Evolutionary conservation across 53 echinoderm and acorn worm genomes (phyloP).

Genomic region (Zoroaster sp.): DNA sequence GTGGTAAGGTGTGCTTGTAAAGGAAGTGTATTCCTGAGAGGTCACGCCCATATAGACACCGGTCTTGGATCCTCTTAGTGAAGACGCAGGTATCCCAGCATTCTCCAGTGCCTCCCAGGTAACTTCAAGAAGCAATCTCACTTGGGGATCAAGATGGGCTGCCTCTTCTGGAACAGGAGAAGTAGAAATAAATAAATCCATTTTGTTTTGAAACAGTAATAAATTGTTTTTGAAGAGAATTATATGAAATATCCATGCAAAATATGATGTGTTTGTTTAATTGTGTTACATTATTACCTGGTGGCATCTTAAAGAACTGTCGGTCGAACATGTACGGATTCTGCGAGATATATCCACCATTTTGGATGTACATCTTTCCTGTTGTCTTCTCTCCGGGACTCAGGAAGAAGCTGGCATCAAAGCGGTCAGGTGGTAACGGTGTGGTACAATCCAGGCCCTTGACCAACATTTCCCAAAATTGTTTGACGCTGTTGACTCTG

Average conservation of each 20-base stretch:
- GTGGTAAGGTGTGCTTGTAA: conserved; percentile 38
- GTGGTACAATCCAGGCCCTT: conserved; percentile 81
- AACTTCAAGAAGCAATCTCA: conserved; percentile 67
- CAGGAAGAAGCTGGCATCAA: conserved; percentile 75
- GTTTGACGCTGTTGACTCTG: conserved; percentile 62
- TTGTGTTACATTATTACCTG: background rate
- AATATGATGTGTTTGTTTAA: background rate
- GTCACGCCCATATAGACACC: conserved; percentile 75
- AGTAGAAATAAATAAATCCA: too few relatives aligned
- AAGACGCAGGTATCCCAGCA: conserved; percentile 60
- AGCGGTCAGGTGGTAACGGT: conserved; percentile 79
- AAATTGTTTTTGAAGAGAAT: too few relatives aligned
- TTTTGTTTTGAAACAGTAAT: too few relatives aligned
- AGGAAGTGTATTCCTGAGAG: conserved; percentile 50
- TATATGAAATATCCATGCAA: background rate
- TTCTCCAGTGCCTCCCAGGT: conserved; percentile 67
- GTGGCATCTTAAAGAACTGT: conserved; percentile 61
- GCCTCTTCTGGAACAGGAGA: conserved; percentile 52
- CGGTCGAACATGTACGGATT: conserved; percentile 55
- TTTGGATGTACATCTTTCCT: conserved; percentile 87
- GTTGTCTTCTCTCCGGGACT: conserved; percentile 79
- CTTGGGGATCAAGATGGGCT: conserved; percentile 64
- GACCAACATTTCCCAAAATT: conserved; percentile 91
- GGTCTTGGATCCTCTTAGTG: conserved; percentile 58
- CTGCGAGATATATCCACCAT: conserved; percentile 56